Evolutionary conservation across 1,140 invertebrate species (phyloP).

Genomic region (Achroia grisella): DNA sequence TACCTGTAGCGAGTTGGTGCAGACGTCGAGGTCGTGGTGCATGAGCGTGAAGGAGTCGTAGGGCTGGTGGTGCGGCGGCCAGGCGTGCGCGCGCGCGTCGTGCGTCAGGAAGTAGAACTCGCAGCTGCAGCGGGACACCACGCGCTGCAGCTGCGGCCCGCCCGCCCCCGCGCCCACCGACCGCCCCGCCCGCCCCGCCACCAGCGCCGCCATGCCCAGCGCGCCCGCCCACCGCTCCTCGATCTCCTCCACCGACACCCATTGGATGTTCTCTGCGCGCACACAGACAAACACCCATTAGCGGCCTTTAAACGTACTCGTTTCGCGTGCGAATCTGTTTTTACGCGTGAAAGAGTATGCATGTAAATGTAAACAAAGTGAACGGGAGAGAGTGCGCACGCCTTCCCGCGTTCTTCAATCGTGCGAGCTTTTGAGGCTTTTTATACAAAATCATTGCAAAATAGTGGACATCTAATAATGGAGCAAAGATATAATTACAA

Average conservation of each 20-base stretch:
- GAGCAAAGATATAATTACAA: too few species aligned
- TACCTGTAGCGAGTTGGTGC: conserved; percentile 94
- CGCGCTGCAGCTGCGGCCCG: conserved; percentile 91
- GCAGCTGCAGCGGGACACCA: conserved; percentile 97
- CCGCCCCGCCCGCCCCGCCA: conserved; percentile 92
- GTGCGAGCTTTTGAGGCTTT: too few species aligned
- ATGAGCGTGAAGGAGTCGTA: conserved; percentile 98
- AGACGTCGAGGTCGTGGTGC: conserved; percentile 98
- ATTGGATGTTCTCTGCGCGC: conserved; percentile 90
- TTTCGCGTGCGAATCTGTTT: too few species aligned
- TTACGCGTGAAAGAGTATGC: too few species aligned
- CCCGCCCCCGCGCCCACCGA: conserved; percentile 93
- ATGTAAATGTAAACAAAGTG: too few species aligned
- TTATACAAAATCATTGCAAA: too few species aligned
- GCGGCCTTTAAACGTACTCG: too few species aligned
- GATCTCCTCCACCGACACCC: conserved; percentile 94
- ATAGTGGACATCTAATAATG: too few species aligned
- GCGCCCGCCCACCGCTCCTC: conserved; percentile 84
- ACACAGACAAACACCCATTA: too few species aligned
- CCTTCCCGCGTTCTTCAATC: too few species aligned
- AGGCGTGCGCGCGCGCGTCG: conserved; percentile 25
- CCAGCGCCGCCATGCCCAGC: conserved; percentile 84
- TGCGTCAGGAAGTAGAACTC: conserved; percentile 97
- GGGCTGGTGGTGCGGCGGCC: conserved; percentile 77
- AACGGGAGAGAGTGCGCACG: too few species aligned